Percentiles rank a stretch among this genome's conserved stretches.
Evolutionary conservation across 2,113 vertebrate genomes (phyloP).

Genomic region (Capreolus pygargus): DNA sequence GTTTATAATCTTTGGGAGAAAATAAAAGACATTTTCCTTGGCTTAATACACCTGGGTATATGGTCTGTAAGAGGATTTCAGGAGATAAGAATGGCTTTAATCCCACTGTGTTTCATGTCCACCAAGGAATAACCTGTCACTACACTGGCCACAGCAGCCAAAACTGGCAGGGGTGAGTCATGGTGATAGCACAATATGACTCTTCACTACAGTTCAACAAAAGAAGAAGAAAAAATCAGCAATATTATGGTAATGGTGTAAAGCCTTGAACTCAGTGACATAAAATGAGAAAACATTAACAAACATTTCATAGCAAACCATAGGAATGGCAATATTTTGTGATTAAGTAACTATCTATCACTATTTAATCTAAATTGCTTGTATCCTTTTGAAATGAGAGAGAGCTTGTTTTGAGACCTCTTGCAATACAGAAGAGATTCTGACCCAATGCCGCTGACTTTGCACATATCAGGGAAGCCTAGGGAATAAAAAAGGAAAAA

Average conservation of each 20-base stretch:
- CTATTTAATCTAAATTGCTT: constrained; percentile 19
- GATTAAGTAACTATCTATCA: background rate
- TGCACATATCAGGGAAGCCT: background rate
- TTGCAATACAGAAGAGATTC: background rate
- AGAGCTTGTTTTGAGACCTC: background rate
- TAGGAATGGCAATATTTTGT: background rate
- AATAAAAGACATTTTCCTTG: background rate
- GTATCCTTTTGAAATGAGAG: background rate
- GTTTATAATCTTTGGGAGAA: background rate
- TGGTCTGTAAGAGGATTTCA: background rate
- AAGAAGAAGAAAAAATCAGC: background rate
- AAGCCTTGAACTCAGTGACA: background rate
- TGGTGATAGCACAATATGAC: background rate
- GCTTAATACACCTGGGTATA: background rate
- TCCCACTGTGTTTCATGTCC: background rate
- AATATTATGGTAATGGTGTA: background rate
- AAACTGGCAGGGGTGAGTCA: background rate
- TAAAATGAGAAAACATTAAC: background rate
- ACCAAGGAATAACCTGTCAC: background rate
- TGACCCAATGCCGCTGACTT: background rate
- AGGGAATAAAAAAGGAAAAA: background rate
- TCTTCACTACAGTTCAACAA: background rate
- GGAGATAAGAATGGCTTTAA: background rate
- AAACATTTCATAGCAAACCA: background rate
- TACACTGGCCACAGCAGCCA: background rate